These are phyloP conservation scores for Chiridota heheva DNA, from an alignment of 35 echinoderm and acorn worm genomes.

Conservation along the genomic window DNA sequence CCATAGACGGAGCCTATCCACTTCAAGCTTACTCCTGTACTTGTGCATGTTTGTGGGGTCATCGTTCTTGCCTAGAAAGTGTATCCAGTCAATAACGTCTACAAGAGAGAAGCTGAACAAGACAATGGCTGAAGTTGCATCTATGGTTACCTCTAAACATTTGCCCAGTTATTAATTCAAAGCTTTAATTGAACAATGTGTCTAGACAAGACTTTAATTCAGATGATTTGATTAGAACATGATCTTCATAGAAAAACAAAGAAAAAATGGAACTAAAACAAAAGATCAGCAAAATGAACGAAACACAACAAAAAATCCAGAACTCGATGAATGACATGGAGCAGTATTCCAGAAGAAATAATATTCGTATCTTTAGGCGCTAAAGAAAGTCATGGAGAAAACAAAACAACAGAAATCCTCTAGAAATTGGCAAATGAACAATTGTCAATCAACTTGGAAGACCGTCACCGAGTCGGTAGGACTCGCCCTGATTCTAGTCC, in stretches of 20 bases:
- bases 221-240: constrained; percentile 12
- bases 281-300: background rate
- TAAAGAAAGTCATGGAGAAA: constrained; percentile 14
- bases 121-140: constrained; percentile 16
- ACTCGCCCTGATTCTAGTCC: background rate
- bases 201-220: constrained; percentile 9
- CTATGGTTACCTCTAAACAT: background rate
- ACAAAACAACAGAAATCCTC: background rate
- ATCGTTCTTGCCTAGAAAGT: too few species aligned
- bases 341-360: constrained; percentile 27
- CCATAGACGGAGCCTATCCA: too few species aligned
- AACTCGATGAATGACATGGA: constrained; percentile 27
- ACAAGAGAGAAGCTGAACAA: too few species aligned
- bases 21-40: too few species aligned
- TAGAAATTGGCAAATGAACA: constrained; percentile 4
- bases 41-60: too few species aligned
- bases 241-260: background rate
- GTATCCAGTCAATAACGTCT: too few species aligned
- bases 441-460: background rate
- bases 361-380: constrained; percentile 6
- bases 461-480: constrained; percentile 9
- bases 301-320: constrained; percentile 11
- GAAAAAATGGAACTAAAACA: background rate
- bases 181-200: constrained; percentile 4
- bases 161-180: constrained; percentile 24